Conservation (phyloP, 2,113 vertebrate species). For the Phyllostomus hastatus region DNA sequence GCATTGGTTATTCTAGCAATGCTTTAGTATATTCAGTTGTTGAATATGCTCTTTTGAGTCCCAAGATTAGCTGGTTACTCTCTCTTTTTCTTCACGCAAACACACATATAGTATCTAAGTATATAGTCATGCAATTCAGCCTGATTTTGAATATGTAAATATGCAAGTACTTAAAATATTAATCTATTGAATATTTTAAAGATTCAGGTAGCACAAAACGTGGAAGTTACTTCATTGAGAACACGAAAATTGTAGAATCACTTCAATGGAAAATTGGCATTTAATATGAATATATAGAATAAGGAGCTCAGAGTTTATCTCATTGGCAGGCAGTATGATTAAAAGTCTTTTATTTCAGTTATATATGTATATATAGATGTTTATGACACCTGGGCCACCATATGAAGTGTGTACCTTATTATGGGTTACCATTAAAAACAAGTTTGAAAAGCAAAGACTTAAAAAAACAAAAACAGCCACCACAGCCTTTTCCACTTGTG, state of each 20-base stretch:
- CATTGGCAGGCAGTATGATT: background rate
- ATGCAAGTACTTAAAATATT: slow-evolving; percentile 28
- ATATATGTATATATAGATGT: background rate
- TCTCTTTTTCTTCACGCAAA: background rate
- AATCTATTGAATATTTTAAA: slow-evolving; percentile 2
- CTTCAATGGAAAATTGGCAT: background rate
- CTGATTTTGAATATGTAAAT: slow-evolving; percentile 2
- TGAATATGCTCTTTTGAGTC: background rate
- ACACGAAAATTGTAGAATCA: background rate
- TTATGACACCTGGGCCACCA: background rate
- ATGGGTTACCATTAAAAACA: background rate
- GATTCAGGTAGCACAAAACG: background rate
- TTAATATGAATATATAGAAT: background rate
- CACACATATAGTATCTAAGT: background rate
- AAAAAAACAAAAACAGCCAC: background rate
- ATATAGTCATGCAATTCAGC: background rate
- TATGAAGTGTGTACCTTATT: background rate
- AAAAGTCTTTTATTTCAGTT: background rate
- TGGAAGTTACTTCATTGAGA: background rate
- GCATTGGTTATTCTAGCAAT: background rate
- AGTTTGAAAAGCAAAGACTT: background rate
- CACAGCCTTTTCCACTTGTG: background rate
- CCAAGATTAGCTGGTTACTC: background rate
- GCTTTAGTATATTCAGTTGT: background rate
- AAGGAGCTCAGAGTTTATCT: background rate